A percentile compares a stretch with the other conserved stretches of the same genome.
phyloP scores from a whole-genome alignment of 2,888 invertebrate genomes.

The Oxyscelio sp. region DNA sequence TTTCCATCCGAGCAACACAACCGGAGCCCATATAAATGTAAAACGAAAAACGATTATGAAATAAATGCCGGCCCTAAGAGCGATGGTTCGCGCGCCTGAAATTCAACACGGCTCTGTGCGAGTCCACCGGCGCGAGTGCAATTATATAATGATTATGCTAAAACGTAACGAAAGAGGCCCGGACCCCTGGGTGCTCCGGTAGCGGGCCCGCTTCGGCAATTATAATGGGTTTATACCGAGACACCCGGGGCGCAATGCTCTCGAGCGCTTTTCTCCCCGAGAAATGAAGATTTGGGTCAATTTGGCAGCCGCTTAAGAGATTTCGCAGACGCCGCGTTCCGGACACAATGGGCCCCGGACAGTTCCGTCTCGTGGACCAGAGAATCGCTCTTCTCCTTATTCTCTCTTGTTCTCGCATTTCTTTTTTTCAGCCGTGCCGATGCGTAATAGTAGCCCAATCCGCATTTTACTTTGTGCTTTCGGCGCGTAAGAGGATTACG shows the following conservation, averaged over 20 bases:
- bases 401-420: slow-evolving; percentile 47
- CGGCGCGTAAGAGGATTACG: slow-evolving; percentile 88
- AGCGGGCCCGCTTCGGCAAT: slow-evolving; percentile 57
- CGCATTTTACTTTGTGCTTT: slow-evolving; percentile 87
- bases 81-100: slow-evolving; percentile 53
- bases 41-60: slow-evolving; percentile 64
- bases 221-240: slow-evolving; percentile 76
- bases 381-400: slow-evolving; percentile 30
- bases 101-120: slow-evolving; percentile 52
- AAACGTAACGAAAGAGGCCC: slow-evolving; percentile 64
- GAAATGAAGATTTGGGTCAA: slow-evolving; percentile 72
- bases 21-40: slow-evolving; percentile 30
- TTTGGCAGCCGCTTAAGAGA: slow-evolving; percentile 76
- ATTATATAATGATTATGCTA: slow-evolving; percentile 70
- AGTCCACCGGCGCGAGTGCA: slow-evolving; percentile 54
- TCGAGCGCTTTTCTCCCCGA: slow-evolving; percentile 42
- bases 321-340: slow-evolving; percentile 61
- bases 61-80: slow-evolving; percentile 28
- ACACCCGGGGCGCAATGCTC: slow-evolving; percentile 66
- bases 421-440: slow-evolving; percentile 69
- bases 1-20: slow-evolving; percentile 24
- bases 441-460: slow-evolving; percentile 74
- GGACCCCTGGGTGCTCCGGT: slow-evolving; percentile 60
- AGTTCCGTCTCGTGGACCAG: slow-evolving; percentile 35
- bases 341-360: slow-evolving; percentile 56